phyloP scores from a whole-genome alignment of 2,888 invertebrate species.

The Conchocele bisecta region DNA sequence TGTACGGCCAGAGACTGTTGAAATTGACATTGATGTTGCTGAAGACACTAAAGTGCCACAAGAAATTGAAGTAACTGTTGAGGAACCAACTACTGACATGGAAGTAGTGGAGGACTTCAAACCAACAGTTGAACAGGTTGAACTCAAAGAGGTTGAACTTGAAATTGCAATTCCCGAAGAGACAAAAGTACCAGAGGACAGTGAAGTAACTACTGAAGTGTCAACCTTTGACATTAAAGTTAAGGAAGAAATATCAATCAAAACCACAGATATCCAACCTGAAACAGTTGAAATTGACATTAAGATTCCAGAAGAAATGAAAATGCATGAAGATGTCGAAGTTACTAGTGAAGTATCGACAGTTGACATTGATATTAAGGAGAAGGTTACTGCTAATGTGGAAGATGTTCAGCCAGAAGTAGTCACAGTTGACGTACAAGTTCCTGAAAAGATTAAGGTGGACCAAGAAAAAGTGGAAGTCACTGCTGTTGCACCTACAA shows the following conservation, averaged over 20 bases:
- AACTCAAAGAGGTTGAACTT: neutral
- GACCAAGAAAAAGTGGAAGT: neutral
- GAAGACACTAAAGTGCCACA: neutral
- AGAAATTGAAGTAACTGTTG: neutral
- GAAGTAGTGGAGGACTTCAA: neutral
- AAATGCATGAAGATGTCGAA: conserved; percentile 8
- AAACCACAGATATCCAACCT: conserved; percentile 16
- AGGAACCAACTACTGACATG: neutral
- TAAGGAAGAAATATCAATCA: conserved; percentile 18
- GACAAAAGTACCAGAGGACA: conserved; percentile 12
- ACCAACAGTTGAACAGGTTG: neutral
- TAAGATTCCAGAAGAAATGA: conserved; percentile 15
- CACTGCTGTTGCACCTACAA: neutral
- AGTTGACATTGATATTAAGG: conserved; percentile 1
- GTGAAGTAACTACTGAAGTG: conserved; percentile 6
- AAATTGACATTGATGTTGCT: no score
- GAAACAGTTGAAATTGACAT: conserved; percentile 36
- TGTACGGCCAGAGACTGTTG: no score
- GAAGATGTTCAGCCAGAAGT: conserved; percentile 12
- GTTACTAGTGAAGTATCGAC: neutral
- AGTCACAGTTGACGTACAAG: conserved; percentile 1
- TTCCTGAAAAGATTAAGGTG: neutral
- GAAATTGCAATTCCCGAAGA: conserved; percentile 28
- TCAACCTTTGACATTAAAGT: conserved; percentile 12
- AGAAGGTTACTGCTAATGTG: neutral